Conservation (phyloP, 23 tunicate species). For the Styela clava region DNA sequence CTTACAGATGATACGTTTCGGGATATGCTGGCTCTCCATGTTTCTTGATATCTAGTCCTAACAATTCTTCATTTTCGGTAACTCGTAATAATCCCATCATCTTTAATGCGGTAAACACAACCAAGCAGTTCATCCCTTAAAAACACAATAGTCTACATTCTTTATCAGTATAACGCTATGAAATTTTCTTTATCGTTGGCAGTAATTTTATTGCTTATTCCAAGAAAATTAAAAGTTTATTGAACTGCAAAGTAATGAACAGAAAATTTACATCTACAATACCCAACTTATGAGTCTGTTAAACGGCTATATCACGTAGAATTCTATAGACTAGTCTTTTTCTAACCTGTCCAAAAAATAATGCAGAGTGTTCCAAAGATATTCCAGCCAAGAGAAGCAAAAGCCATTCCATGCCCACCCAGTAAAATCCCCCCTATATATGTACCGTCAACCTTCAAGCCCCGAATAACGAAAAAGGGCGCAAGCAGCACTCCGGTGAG, state of each 20-base stretch:
- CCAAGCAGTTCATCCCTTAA: conserved; percentile 24
- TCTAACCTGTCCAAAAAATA: conserved; percentile 50
- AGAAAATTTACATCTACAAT: too few relatives aligned
- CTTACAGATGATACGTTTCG: conserved; percentile 21
- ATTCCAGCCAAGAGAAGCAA: conserved; percentile 73
- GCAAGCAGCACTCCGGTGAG: conserved; percentile 54
- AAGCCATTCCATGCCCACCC: conserved; percentile 43
- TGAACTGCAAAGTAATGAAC: too few relatives aligned
- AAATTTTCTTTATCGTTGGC: too few relatives aligned
- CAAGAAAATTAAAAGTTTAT: too few relatives aligned
- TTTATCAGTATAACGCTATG: too few relatives aligned
- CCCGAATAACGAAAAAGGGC: conserved; percentile 59
- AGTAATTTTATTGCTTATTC: too few relatives aligned
- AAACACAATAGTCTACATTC: too few relatives aligned
- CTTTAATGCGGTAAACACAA: conserved; percentile 45
- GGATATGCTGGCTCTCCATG: conserved; percentile 98
- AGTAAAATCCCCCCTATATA: conserved; percentile 53
- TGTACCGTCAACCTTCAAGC: conserved; percentile 26
- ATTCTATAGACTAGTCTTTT: too few relatives aligned
- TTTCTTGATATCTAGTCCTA: conserved; percentile 62
- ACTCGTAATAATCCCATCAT: conserved; percentile 52
- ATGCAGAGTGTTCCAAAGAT: conserved; percentile 48
- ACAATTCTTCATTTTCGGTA: conserved; percentile 40
- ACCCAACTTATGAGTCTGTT: too few relatives aligned
- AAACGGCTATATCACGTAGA: too few relatives aligned